Conservation (phyloP, 2,888 invertebrate genomes). For the Peribatodes rhomboidaria region DNA sequence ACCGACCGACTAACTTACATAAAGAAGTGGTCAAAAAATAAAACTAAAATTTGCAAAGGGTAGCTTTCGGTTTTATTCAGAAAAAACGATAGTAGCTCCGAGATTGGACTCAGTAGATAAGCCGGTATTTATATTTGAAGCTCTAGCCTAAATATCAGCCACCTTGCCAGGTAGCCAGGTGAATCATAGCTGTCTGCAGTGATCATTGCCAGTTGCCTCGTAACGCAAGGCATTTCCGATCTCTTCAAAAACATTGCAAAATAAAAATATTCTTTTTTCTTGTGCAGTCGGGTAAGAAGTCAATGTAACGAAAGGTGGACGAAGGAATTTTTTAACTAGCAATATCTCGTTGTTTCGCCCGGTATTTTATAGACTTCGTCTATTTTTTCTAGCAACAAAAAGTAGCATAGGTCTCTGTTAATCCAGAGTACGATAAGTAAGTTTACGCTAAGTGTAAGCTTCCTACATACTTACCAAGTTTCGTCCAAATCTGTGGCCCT, state of each 20-base stretch:
- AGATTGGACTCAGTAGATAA: neutral
- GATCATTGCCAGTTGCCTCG: conserved; percentile 25
- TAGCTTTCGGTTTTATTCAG: no score
- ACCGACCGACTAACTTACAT: neutral
- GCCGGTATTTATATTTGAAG: conserved; percentile 15
- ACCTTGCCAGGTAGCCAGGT: conserved; percentile 35
- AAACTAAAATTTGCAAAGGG: neutral
- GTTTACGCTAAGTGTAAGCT: no score
- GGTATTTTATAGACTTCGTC: no score
- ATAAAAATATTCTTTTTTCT: conserved; percentile 7
- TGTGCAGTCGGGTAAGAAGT: no score
- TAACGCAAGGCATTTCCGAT: conserved; percentile 43
- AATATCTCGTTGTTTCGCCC: no score
- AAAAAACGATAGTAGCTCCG: neutral
- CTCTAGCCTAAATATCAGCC: conserved; percentile 18
- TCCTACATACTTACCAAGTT: no score
- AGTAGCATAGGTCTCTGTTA: no score
- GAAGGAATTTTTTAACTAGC: no score
- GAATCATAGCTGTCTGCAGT: conserved; percentile 40
- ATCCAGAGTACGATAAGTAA: no score
- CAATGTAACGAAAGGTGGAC: no score
- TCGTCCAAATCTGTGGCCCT: no score
- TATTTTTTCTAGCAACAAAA: no score
- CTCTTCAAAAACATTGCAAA: conserved; percentile 17
- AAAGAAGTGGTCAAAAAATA: neutral